Conservation (phyloP, 2,113 vertebrate genomes). For the Oryzias woworae region DNA sequence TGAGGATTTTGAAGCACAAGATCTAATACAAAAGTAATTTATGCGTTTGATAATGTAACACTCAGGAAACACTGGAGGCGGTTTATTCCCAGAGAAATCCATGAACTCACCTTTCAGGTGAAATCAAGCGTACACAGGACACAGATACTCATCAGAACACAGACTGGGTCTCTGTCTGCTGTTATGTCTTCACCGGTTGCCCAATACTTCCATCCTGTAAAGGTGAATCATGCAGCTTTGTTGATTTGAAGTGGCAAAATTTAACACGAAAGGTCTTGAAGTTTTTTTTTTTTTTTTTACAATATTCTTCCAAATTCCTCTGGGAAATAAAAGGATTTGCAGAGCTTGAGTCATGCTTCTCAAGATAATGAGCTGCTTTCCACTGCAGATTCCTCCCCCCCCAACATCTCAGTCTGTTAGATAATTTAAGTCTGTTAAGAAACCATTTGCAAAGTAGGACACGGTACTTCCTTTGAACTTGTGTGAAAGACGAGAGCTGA, state of each 20-base stretch:
- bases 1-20: too few species aligned
- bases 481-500: too few species aligned
- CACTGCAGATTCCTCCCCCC: constrained; percentile 24
- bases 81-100: constrained; percentile 7
- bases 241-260: neutral
- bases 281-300: neutral
- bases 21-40: neutral
- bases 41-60: constrained; percentile 4
- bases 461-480: too few species aligned
- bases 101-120: constrained; percentile 10
- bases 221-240: neutral
- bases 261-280: neutral
- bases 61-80: neutral
- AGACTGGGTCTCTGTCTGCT: constrained; percentile 19
- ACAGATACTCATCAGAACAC: neutral
- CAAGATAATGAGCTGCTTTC: constrained; percentile 15
- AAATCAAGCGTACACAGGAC: constrained; percentile 16
- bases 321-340: constrained; percentile 20
- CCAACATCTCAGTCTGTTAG: constrained; percentile 30
- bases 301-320: constrained; percentile 1
- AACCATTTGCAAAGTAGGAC: too few species aligned
- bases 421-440: constrained; percentile 8
- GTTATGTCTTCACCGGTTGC: constrained; percentile 25
- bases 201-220: neutral
- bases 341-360: constrained; percentile 45